Percentiles rank a stretch among this genome's conserved stretches.
phyloP scores from a whole-genome alignment of 1,140 invertebrate species.

The Meteorus sp. region DNA sequence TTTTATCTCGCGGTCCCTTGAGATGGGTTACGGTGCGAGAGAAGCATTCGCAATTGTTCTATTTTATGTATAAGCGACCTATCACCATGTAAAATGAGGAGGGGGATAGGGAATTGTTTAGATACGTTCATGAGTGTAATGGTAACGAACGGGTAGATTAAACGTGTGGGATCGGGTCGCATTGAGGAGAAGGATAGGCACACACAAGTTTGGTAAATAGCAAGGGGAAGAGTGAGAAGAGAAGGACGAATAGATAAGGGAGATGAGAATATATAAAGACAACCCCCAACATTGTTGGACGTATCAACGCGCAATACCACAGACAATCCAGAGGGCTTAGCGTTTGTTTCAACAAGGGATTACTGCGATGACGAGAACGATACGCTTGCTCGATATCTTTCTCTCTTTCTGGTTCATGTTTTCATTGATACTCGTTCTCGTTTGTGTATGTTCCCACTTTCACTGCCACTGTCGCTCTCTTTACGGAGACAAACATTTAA shows the following conservation, averaged over 20 bases:
- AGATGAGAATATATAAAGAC: background rate
- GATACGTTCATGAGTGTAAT: too few species aligned
- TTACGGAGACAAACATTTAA: constrained; percentile 45
- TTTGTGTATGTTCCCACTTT: too few species aligned
- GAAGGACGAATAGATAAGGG: background rate
- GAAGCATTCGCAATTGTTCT: too few species aligned
- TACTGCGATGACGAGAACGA: constrained; percentile 38
- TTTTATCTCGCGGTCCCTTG: too few species aligned
- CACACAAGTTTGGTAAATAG: too few species aligned
- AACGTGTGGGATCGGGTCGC: too few species aligned
- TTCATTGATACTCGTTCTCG: too few species aligned
- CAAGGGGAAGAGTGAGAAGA: too few species aligned
- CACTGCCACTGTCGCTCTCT: background rate
- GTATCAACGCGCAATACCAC: constrained; percentile 44
- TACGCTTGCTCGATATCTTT: constrained; percentile 25
- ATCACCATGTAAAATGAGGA: too few species aligned
- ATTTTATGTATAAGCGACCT: constrained; percentile 3
- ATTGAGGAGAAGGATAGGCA: background rate
- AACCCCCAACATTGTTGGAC: background rate
- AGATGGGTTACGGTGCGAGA: too few species aligned
- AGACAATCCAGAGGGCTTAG: constrained; percentile 50
- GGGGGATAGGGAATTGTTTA: too few species aligned
- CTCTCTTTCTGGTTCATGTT: too few species aligned
- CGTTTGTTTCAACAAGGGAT: constrained; percentile 51
- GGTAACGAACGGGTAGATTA: constrained; percentile 12